phyloP scores from a whole-genome alignment of 2,113 vertebrate species.

The Pao palembangensis region DNA sequence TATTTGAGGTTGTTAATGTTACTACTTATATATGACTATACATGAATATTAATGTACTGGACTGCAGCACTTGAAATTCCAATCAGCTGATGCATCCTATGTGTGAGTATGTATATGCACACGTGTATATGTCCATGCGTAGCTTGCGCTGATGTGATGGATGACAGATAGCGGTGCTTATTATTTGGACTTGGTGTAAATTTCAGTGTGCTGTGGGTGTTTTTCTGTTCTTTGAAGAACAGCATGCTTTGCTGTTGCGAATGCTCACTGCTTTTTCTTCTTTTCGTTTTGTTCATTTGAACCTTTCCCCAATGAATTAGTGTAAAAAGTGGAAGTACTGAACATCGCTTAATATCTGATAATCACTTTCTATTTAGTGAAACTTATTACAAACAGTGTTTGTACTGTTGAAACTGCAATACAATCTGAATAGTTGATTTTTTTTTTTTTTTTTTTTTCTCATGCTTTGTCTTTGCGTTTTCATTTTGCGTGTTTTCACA shows the following conservation, averaged over 20 bases:
- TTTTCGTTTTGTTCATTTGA: conserved; percentile 14
- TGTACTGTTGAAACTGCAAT: conserved; percentile 93
- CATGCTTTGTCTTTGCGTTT: conserved; percentile 75
- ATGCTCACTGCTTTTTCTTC: conserved; percentile 78
- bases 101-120: conserved; percentile 70
- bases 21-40: conserved; percentile 89
- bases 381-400: conserved; percentile 83
- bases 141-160: conserved; percentile 73
- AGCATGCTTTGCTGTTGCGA: conserved; percentile 86
- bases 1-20: conserved; percentile 99
- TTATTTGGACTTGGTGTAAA: conserved; percentile 86
- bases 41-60: conserved; percentile 87
- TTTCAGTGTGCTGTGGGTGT: conserved; percentile 79
- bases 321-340: conserved; percentile 86
- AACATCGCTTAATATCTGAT: conserved; percentile 91
- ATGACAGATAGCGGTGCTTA: conserved; percentile 81
- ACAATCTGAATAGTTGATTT: conserved; percentile 84
- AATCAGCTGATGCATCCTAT: conserved; percentile 84
- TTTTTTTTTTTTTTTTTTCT: conserved; percentile 72
- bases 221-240: conserved; percentile 78
- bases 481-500: conserved; percentile 71
- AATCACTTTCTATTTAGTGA: conserved; percentile 89
- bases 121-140: conserved; percentile 72
- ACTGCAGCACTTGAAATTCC: conserved; percentile 99
- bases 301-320: conserved; percentile 79